Conservation (phyloP, 2,888 invertebrate genomes). For the Volucella bombylans region DNA sequence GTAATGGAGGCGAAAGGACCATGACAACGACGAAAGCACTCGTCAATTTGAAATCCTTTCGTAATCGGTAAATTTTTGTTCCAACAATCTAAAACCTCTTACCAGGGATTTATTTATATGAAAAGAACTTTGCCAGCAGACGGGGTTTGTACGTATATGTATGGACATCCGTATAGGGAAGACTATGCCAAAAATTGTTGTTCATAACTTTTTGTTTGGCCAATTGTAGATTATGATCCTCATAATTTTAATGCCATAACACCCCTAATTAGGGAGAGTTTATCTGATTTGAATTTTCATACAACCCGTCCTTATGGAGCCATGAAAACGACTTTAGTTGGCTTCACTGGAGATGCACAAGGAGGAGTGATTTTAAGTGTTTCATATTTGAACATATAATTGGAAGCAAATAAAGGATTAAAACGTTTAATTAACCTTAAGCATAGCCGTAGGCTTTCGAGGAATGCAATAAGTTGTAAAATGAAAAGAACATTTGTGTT, state of each 20-base stretch:
- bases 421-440: conserved; percentile 52
- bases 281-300: conserved; percentile 49
- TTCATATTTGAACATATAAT: conserved; percentile 30
- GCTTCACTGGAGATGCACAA: neutral
- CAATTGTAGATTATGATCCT: conserved; percentile 72
- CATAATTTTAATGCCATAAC: conserved; percentile 72
- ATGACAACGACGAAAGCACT: conserved; percentile 60
- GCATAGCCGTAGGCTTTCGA: no score
- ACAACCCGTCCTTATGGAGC: conserved; percentile 5
- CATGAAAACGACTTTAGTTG: conserved; percentile 1
- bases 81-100: conserved; percentile 76
- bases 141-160: no score
- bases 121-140: no score
- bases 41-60: conserved; percentile 73
- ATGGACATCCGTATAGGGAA: no score
- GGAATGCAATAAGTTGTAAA: no score
- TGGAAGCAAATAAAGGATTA: conserved; percentile 55
- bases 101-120: conserved; percentile 74
- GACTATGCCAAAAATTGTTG: neutral
- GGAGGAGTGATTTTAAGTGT: conserved; percentile 40
- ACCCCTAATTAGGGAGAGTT: conserved; percentile 71
- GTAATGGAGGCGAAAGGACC: conserved; percentile 42
- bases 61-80: conserved; percentile 76
- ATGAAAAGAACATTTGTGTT: no score
- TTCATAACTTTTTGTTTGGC: conserved; percentile 71